phyloP scores from a whole-genome alignment of 2,888 invertebrate species.

The Clunio marinus region DNA sequence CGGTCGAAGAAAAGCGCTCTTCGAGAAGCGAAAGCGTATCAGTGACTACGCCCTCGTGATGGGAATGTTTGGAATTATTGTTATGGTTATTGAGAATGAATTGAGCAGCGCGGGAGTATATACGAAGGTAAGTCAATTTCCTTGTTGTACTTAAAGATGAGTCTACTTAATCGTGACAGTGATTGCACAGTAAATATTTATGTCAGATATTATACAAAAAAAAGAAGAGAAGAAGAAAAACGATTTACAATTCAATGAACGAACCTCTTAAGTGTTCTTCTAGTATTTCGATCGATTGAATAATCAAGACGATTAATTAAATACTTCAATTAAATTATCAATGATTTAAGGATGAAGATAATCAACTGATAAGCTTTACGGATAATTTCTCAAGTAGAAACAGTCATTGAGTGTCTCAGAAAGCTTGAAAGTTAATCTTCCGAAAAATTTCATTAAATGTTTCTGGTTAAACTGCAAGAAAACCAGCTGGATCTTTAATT shows the following conservation, averaged over 20 bases:
- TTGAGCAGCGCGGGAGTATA: constrained; percentile 95
- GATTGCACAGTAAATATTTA: not conserved
- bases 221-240: not conserved
- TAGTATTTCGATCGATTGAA: not conserved
- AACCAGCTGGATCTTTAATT: no score
- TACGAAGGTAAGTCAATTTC: constrained; percentile 72
- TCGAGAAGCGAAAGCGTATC: constrained; percentile 96
- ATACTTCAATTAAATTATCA: no score
- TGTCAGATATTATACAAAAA: no score
- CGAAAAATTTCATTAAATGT: no score
- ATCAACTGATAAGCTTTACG: no score
- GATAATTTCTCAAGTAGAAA: no score
- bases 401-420: no score
- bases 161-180: not conserved
- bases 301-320: no score
- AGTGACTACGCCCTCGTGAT: constrained; percentile 99
- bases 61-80: constrained; percentile 98
- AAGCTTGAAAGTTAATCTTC: no score
- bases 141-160: not conserved
- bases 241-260: not conserved
- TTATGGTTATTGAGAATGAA: constrained; percentile 99
- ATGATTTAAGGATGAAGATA: no score
- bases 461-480: no score
- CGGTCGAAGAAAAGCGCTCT: constrained; percentile 95
- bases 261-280: not conserved